phyloP scores from a whole-genome alignment of 1,140 invertebrate species.

The Ostrea denselamellosa region DNA sequence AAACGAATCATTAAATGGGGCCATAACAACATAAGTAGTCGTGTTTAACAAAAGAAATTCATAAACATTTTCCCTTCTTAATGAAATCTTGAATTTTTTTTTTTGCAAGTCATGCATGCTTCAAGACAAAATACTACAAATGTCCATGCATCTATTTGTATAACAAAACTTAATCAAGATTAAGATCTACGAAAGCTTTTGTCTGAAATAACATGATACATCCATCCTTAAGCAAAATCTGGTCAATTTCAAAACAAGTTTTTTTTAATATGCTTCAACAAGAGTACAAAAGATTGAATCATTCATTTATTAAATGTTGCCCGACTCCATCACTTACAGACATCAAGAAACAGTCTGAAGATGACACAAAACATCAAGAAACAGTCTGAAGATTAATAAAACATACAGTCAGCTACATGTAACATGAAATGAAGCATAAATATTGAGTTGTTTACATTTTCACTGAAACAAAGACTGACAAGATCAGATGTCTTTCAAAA shows the following conservation, averaged over 20 bases:
- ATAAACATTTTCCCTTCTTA: too few relatives aligned
- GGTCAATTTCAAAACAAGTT: neutral
- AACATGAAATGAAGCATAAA: conserved; percentile 29
- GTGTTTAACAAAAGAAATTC: too few relatives aligned
- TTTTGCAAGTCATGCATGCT: neutral
- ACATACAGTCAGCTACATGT: neutral
- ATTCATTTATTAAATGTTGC: neutral
- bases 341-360: neutral
- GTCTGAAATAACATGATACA: neutral
- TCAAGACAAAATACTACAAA: too few relatives aligned
- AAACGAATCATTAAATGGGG: neutral
- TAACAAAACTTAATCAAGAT: too few relatives aligned
- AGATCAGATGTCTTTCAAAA: neutral
- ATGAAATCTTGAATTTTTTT: neutral
- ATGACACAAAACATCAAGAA: neutral
- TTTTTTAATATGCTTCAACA: neutral
- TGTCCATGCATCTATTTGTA: too few relatives aligned
- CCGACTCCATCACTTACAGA: neutral
- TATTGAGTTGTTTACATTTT: neutral
- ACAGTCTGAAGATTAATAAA: neutral
- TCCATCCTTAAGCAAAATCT: neutral
- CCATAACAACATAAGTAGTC: neutral
- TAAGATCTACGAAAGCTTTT: neutral
- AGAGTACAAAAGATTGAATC: conserved; percentile 21
- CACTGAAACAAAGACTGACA: neutral